A percentile compares a stretch with the other conserved stretches of the same genome.
Evolutionary conservation across 2,888 invertebrate species (phyloP).

Genomic region (Cheiracanthium punctorium): DNA sequence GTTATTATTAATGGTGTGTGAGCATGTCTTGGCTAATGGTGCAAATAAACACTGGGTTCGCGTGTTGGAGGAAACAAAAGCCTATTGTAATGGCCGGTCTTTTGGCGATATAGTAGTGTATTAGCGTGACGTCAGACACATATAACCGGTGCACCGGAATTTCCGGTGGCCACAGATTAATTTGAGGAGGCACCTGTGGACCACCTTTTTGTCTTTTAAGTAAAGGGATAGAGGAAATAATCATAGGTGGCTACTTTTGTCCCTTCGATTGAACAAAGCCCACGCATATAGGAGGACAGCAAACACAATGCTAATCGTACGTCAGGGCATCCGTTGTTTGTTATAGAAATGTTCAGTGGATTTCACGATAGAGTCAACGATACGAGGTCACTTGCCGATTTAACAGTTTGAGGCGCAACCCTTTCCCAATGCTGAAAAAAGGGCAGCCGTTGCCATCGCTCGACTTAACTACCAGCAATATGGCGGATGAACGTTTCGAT

Average conservation of each 20-base stretch:
- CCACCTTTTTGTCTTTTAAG: not conserved
- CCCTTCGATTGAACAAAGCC: not conserved
- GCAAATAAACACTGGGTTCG: conserved; percentile 49
- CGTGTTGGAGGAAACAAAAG: conserved; percentile 6
- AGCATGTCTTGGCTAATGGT: conserved; percentile 34
- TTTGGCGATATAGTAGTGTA: not conserved
- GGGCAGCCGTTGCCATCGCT: no score
- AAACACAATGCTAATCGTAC: not conserved
- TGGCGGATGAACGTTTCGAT: no score
- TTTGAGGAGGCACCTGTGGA: not conserved
- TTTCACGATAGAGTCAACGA: not conserved
- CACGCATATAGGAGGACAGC: not conserved
- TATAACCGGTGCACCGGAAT: conserved; percentile 40
- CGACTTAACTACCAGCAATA: no score
- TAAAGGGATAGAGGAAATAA: not conserved
- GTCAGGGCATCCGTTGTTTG: not conserved
- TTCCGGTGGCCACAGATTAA: conserved; percentile 26
- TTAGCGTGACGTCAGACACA: not conserved
- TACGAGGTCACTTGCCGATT: not conserved
- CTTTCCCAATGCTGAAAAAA: no score
- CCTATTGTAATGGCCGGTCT: conserved; percentile 14
- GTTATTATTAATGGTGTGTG: conserved; percentile 15
- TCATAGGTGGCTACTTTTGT: not conserved
- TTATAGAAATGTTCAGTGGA: not conserved
- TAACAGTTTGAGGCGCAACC: no score